Conservation (phyloP, 2,797 vertebrate genomes). For the Odontamblyopus lacepedii region DNA sequence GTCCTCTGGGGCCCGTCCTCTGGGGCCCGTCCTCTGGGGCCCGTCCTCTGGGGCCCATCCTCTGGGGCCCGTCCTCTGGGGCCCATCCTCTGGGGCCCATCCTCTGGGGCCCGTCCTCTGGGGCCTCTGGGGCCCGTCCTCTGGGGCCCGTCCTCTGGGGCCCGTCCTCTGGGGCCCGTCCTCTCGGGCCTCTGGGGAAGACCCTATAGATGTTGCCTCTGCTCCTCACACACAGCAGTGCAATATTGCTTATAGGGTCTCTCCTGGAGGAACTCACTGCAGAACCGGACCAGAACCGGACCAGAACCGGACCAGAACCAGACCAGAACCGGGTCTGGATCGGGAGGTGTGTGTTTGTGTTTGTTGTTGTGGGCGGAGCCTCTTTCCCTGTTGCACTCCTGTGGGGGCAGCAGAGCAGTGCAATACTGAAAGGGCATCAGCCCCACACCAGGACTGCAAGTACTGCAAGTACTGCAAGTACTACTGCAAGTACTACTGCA, state of each 20-base stretch:
- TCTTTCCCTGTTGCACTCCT: constrained; percentile 98
- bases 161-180: constrained; percentile 26
- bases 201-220: constrained; percentile 98
- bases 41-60: constrained; percentile 44
- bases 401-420: constrained; percentile 87
- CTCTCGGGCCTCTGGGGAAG: constrained; percentile 82
- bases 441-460: constrained; percentile 57
- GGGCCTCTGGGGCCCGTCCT: too few species aligned
- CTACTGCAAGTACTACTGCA: neutral
- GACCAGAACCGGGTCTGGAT: too few species aligned
- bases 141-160: neutral
- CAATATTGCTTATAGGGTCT: constrained; percentile 99
- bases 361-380: constrained; percentile 74
- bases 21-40: constrained; percentile 78
- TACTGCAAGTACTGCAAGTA: neutral
- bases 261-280: constrained; percentile 78
- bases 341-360: neutral
- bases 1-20: too few species aligned
- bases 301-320: too few species aligned
- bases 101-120: too few species aligned
- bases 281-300: constrained; percentile 15
- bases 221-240: constrained; percentile 91
- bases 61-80: too few species aligned
- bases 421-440: constrained; percentile 97
- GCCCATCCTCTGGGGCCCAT: too few species aligned